These are phyloP conservation scores for Salpingus planirostris DNA, from an alignment of 2,888 invertebrate species.

Conservation along the genomic window DNA sequence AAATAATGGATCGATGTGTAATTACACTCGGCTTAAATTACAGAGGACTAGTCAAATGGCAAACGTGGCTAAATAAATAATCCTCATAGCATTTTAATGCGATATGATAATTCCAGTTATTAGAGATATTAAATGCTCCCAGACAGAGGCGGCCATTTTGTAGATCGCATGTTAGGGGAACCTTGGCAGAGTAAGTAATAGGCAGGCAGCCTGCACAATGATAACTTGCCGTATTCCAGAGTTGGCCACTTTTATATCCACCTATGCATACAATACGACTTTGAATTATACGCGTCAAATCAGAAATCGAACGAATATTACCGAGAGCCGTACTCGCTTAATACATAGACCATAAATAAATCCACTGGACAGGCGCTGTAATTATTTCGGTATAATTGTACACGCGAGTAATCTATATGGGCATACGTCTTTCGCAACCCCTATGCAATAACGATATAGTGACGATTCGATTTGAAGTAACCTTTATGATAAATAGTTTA, in stretches of 20 bases:
- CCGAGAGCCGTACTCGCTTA: no score
- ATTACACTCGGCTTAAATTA: slow-evolving; percentile 22
- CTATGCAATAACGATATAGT: no score
- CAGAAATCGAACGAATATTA: no score
- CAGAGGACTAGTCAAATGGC: slow-evolving; percentile 25
- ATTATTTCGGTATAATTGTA: no score
- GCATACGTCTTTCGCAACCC: no score
- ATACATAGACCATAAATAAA: no score
- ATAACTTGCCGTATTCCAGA: slow-evolving; percentile 20
- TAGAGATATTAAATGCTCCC: slow-evolving; percentile 27
- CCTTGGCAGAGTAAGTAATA: slow-evolving; percentile 27
- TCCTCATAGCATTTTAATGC: slow-evolving; percentile 29
- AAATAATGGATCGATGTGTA: slow-evolving; percentile 20
- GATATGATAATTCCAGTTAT: slow-evolving; percentile 34
- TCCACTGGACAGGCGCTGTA: no score
- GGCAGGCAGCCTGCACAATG: slow-evolving; percentile 27
- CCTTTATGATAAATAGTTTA: no score
- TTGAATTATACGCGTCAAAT: slow-evolving; percentile 13
- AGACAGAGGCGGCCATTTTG: slow-evolving; percentile 32
- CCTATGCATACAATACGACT: slow-evolving; percentile 5
- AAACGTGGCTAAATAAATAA: slow-evolving; percentile 33
- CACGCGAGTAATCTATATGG: no score
- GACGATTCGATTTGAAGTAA: no score
- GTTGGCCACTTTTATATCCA: not conserved
- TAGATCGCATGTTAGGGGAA: slow-evolving; percentile 28